A percentile compares a stretch with the other conserved stretches of the same genome.
Evolutionary conservation across 2,888 invertebrate genomes (phyloP).

Genomic region (Lacanobia oleracea): DNA sequence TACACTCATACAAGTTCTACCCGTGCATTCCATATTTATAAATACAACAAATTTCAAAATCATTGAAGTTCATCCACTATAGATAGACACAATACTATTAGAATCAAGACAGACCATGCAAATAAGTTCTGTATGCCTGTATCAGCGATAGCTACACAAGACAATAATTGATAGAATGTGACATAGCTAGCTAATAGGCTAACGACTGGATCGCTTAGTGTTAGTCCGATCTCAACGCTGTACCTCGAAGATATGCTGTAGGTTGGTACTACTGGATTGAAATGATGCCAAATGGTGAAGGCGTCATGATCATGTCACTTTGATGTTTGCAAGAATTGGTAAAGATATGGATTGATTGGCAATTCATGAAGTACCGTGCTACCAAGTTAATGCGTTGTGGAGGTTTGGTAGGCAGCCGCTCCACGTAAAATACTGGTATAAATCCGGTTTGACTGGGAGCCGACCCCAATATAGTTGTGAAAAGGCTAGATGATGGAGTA

Average conservation of each 20-base stretch:
- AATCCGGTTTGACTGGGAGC: too few relatives aligned
- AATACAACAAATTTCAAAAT: not conserved
- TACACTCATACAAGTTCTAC: too few relatives aligned
- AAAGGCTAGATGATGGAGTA: too few relatives aligned
- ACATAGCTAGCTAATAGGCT: constrained; percentile 33
- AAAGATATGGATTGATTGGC: not conserved
- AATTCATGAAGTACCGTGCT: too few relatives aligned
- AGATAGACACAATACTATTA: constrained; percentile 10
- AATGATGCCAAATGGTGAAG: constrained; percentile 32
- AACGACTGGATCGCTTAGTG: constrained; percentile 40
- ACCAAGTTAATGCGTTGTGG: too few relatives aligned
- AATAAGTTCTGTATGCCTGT: constrained; percentile 11
- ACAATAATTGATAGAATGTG: constrained; percentile 25
- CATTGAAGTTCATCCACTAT: not conserved
- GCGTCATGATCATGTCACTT: not conserved
- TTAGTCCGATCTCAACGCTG: constrained; percentile 4
- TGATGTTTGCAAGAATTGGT: not conserved
- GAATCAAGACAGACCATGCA: constrained; percentile 6
- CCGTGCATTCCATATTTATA: not conserved
- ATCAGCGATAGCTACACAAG: constrained; percentile 12
- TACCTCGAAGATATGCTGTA: constrained; percentile 5
- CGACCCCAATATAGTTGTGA: too few relatives aligned
- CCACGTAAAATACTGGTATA: too few relatives aligned
- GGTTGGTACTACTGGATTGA: not conserved
- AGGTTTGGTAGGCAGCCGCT: too few relatives aligned